These are phyloP conservation scores for Tenodera sinensis DNA, from an alignment of 2,888 invertebrate genomes.

Conservation along the genomic window DNA sequence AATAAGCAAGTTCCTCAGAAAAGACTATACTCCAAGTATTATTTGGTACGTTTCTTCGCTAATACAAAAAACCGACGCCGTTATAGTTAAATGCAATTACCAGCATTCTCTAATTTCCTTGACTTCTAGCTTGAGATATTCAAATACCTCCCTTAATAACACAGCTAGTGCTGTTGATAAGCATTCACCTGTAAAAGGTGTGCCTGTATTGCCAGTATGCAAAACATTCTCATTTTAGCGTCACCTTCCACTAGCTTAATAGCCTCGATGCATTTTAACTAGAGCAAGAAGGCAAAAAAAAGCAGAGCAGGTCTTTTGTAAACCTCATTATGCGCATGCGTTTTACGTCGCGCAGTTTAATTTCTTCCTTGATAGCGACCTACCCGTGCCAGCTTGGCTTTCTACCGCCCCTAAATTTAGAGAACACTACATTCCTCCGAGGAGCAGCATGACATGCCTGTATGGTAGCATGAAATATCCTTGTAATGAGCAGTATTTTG, in stretches of 20 bases:
- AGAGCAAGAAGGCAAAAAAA: background rate
- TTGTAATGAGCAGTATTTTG: background rate
- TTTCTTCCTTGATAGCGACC: background rate
- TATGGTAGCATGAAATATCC: background rate
- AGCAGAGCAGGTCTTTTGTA: background rate
- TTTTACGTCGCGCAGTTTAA: background rate
- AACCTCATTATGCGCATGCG: background rate
- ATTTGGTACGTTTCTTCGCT: too few species aligned
- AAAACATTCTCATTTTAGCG: background rate
- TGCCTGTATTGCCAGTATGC: background rate
- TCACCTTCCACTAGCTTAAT: background rate
- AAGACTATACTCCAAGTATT: too few species aligned
- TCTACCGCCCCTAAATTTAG: background rate
- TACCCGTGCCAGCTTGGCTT: background rate
- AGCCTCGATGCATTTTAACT: background rate
- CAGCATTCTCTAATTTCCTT: background rate
- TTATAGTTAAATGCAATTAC: too few species aligned
- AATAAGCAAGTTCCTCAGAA: too few species aligned
- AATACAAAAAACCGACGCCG: too few species aligned
- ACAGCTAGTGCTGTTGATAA: background rate
- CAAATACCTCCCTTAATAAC: background rate
- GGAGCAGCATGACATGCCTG: background rate
- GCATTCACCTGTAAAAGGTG: background rate
- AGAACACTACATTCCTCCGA: background rate
- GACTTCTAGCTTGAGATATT: background rate